These are phyloP conservation scores for Acrocephalus arundinaceus DNA, from an alignment of 2,113 vertebrate species.

Conservation along the genomic window DNA sequence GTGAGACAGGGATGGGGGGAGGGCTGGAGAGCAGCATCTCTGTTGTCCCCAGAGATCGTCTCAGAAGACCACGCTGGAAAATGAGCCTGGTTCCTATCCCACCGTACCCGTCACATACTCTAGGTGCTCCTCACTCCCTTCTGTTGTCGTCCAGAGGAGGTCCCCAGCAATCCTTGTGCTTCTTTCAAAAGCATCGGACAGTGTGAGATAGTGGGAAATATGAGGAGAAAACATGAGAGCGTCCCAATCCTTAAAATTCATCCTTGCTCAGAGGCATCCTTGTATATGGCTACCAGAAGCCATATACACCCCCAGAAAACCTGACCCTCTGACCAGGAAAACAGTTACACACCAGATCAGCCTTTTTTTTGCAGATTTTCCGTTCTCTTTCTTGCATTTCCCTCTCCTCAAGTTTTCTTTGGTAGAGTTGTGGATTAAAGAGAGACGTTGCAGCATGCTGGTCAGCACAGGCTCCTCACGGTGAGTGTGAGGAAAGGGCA, in stretches of 20 bases:
- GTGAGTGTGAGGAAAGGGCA: not conserved
- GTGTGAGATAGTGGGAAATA: not conserved
- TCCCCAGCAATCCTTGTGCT: not conserved
- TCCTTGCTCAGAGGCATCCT: not conserved
- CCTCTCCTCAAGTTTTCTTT: not conserved
- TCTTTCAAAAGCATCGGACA: not conserved
- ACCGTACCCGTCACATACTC: not conserved
- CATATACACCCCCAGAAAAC: not conserved
- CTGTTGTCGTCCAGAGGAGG: rapidly evolving
- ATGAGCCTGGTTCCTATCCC: not conserved
- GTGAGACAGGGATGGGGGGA: not conserved
- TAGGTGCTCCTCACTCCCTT: not conserved
- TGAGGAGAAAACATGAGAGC: rapidly evolving
- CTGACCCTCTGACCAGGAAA: rapidly evolving
- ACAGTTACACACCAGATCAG: rapidly evolving
- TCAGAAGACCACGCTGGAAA: not conserved
- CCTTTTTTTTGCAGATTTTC: not conserved
- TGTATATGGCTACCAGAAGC: not conserved
- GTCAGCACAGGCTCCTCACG: not conserved
- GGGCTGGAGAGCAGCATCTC: not conserved
- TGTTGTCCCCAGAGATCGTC: no score
- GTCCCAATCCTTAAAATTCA: not conserved
- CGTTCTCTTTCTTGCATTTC: not conserved
- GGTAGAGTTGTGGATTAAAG: not conserved
- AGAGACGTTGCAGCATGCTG: not conserved